phyloP scores from a whole-genome alignment of 2,888 invertebrate species.

The Thymelicus acteon region DNA sequence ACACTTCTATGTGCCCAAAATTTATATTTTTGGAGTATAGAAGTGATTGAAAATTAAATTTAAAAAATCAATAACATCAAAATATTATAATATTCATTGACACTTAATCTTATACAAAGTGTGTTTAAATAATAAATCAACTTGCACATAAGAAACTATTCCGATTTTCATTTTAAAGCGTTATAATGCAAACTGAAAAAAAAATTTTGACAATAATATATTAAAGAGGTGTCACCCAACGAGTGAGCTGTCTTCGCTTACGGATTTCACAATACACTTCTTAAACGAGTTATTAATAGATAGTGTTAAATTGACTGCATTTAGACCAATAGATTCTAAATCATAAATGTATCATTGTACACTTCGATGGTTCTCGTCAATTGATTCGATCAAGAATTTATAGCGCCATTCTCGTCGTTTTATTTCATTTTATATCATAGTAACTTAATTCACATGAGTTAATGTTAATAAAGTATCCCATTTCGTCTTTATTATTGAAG shows the following conservation, averaged over 20 bases:
- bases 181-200: not conserved
- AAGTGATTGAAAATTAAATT: no score
- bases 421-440: not conserved
- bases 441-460: not conserved
- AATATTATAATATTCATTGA: no score
- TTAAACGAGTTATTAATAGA: no score
- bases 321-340: not conserved
- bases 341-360: not conserved
- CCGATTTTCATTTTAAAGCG: not conserved
- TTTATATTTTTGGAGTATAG: no score
- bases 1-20: no score
- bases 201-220: slow-evolving; percentile 18
- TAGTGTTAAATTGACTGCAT: not conserved
- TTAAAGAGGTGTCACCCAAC: slow-evolving; percentile 16
- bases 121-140: no score
- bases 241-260: no score
- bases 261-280: no score
- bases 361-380: not conserved
- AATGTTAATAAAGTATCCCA: not conserved
- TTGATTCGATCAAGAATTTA: slow-evolving; percentile 7
- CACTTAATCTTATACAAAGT: no score
- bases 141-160: not conserved
- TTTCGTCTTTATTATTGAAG: not conserved
- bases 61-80: no score
- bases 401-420: not conserved